These are phyloP conservation scores for Drosophila paracracens DNA, from an alignment of 2,888 invertebrate species.

Conservation along the genomic window DNA sequence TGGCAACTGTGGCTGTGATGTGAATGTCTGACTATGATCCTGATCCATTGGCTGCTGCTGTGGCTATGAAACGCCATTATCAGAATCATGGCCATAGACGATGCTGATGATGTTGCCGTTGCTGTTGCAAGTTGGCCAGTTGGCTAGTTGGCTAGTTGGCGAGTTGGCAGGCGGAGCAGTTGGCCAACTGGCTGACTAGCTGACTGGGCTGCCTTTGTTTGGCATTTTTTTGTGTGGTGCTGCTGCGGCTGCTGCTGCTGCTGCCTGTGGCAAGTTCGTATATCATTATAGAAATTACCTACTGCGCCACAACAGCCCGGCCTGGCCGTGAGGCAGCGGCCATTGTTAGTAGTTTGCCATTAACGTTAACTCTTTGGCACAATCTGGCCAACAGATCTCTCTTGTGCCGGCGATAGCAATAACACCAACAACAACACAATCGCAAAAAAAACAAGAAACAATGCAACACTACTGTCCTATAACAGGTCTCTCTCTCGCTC, in stretches of 20 bases:
- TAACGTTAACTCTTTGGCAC: constrained; percentile 78
- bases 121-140: constrained; percentile 19
- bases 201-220: constrained; percentile 50
- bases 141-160: constrained; percentile 12
- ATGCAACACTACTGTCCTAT: constrained; percentile 55
- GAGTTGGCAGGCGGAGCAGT: constrained; percentile 39
- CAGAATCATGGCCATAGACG: constrained; percentile 44
- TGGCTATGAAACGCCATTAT: constrained; percentile 60
- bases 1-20: constrained; percentile 35
- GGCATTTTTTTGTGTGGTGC: constrained; percentile 35
- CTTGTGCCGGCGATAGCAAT: constrained; percentile 39
- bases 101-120: constrained; percentile 20
- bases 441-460: constrained; percentile 35
- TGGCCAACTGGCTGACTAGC: constrained; percentile 39
- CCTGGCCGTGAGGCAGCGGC: constrained; percentile 56
- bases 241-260: constrained; percentile 17
- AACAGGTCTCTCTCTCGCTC: constrained; percentile 39
- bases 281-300: constrained; percentile 82
- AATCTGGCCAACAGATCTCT: constrained; percentile 68
- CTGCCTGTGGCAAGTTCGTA: constrained; percentile 78
- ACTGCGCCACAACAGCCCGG: constrained; percentile 49
- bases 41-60: constrained; percentile 52
- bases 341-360: constrained; percentile 78
- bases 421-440: constrained; percentile 26
- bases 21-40: constrained; percentile 47